phyloP scores from a whole-genome alignment of 2,113 vertebrate species.

The human (Homo sapiens) region GRCh38 chr9:92333501-92334000 shows the following conservation, averaged over 20 bases:
- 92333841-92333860: neutral
- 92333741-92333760: no score
- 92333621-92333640: neutral
- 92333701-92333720: no score
- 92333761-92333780: no score
- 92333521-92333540: neutral
- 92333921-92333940: neutral
- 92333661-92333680: neutral
- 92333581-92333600: neutral
- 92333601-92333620: neutral
- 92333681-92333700: neutral
- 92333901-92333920: neutral
- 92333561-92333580: neutral
- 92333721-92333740: no score
- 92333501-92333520: neutral
- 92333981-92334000: neutral
- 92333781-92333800: neutral
- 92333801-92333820: neutral
- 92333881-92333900: neutral
- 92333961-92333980: neutral
- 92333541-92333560: neutral
- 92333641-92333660: neutral
- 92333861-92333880: neutral
- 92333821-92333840: neutral
- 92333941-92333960: neutral